Evolutionary conservation across 2,113 vertebrate species (phyloP).

Genomic region (Xenopus laevis): DNA sequence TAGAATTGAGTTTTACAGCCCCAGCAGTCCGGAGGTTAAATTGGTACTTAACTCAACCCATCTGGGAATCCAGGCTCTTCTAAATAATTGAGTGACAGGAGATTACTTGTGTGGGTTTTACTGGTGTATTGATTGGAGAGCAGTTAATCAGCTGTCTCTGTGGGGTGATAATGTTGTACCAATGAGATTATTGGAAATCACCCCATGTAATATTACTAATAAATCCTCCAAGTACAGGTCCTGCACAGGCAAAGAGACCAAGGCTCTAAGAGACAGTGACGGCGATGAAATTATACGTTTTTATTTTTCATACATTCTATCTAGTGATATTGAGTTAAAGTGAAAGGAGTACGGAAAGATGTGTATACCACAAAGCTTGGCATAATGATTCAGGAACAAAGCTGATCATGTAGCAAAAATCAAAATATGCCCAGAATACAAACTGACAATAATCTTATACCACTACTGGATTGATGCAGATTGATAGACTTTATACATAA

Average conservation of each 20-base stretch:
- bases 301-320: no score
- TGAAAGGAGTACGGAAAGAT: no score
- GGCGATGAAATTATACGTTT: not conserved
- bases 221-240: constrained; percentile 54
- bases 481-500: no score
- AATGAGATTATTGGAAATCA: constrained; percentile 67
- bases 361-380: no score
- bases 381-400: no score
- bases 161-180: constrained; percentile 64
- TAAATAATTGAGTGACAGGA: constrained; percentile 77
- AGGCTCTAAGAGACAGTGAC: not conserved
- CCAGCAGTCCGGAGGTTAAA: constrained; percentile 22
- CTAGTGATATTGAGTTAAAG: no score
- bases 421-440: no score
- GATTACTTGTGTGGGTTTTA: constrained; percentile 74
- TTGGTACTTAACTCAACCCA: constrained; percentile 59
- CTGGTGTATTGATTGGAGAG: constrained; percentile 72
- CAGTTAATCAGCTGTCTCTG: constrained; percentile 70
- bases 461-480: no score
- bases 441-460: no score
- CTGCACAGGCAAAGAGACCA: not conserved
- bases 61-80: constrained; percentile 58
- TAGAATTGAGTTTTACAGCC: not conserved
- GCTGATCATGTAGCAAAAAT: no score
- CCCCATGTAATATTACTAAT: constrained; percentile 63